Conservation (phyloP, 2,797 vertebrate genomes). For the Macrochelys suwanniensis region DNA sequence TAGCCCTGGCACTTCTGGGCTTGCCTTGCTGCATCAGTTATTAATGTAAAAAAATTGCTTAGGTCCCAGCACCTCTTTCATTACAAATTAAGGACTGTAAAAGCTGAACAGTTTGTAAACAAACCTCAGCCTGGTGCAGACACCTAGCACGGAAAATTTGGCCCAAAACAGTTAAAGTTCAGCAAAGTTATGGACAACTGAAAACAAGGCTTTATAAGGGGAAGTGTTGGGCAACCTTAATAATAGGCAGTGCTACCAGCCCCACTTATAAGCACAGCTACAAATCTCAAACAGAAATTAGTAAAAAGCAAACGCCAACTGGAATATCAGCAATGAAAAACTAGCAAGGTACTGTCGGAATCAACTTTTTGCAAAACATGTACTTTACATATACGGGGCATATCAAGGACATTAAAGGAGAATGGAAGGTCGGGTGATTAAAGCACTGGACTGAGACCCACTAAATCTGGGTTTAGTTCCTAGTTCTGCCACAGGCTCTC, state of each 20-base stretch:
- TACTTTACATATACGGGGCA: conserved; percentile 11
- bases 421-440: neutral
- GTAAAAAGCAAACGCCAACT: neutral
- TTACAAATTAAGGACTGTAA: neutral
- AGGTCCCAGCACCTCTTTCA: too few relatives aligned
- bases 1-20: too few relatives aligned
- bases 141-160: neutral
- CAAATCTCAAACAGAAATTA: neutral
- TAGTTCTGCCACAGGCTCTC: neutral
- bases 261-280: neutral
- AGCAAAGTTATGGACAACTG: neutral
- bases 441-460: neutral
- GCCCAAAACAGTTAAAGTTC: neutral
- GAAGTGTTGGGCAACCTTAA: neutral
- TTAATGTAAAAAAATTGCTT: too few relatives aligned
- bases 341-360: neutral
- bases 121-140: neutral
- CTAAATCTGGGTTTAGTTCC: neutral
- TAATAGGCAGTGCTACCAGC: conserved; percentile 17
- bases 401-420: conserved; percentile 18
- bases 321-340: neutral
- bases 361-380: neutral
- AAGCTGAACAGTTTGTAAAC: neutral
- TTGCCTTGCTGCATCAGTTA: too few relatives aligned
- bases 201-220: neutral